Base-by-base conservation (phyloP, 2,888 invertebrate species). In the Sialis lutaria region DNA sequence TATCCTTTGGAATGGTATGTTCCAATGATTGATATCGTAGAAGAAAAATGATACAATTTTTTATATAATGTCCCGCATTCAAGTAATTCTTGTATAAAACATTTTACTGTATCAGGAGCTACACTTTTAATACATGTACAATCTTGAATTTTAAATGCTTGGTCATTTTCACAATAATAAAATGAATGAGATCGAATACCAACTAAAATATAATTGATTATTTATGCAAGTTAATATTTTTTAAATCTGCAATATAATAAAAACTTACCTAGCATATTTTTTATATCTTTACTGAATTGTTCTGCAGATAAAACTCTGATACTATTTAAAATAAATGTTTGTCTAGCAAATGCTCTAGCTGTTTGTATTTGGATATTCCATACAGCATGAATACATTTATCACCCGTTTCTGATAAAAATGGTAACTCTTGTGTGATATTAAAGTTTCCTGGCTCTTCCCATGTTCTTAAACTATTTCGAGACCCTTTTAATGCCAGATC, bases 141-240 rank as follows among this genome's bases (percentile, higher is more conserved):
- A 0, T 66, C 60, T 48, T 61, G 62, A 62, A 75, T 64, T 39
- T 58, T 57, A 54, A 77, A 74, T 39, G 63, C 58, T 40, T 66
- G 58, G 2, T 62, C 56, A 33, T 65, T 62, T n/a, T 64, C 57
- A 44, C 62, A 65, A 51, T 64, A 68, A 1, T 63, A 60, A 55
- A 76, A 75, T 0, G 73, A 70, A 42, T 59, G 68, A 45, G 77
- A 75, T 58, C 73, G 73, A 50, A 77, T 62, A 5, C 77, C 77
- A 63, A 74, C 75, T 72, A 60, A 4, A 63, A 67, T 47, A 47
- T 47, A 46, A 42, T 30, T 33, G 33, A n/a, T 13, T 10, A 6
- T 40, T 4, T 40, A 40, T 10, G 6, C n/a, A n/a, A 10, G 12
- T 7, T 6, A 37, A 6, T 7, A 7, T 35, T 35, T 9, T 6